Percentiles rank a stretch among this genome's conserved stretches.
Conservation (phyloP, 2,888 invertebrate species). For the Chrysina gloriosa region DNA sequence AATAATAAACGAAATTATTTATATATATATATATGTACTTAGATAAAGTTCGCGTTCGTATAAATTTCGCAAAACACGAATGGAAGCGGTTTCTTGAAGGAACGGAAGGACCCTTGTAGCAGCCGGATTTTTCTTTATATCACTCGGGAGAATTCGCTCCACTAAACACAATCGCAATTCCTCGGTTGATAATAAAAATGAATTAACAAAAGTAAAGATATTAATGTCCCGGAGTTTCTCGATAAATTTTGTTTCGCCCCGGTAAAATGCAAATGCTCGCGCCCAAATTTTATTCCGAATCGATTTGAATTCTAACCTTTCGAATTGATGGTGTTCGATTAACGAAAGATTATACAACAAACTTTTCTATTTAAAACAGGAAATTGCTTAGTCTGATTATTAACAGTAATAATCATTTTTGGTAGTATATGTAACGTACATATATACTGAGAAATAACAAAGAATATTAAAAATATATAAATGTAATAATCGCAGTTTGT, state of each 20-base stretch:
- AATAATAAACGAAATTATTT: too few relatives aligned
- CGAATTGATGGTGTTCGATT: neutral
- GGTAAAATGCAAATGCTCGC: conserved; percentile 22
- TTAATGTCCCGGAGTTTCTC: conserved; percentile 53
- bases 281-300: neutral
- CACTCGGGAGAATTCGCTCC: conserved; percentile 15
- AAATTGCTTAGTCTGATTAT: too few relatives aligned
- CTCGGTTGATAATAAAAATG: conserved; percentile 65
- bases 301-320: neutral
- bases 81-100: neutral
- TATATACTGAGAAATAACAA: too few relatives aligned
- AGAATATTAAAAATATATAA: too few relatives aligned
- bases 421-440: too few relatives aligned
- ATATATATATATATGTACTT: neutral
- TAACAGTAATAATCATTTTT: too few relatives aligned
- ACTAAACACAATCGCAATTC: conserved; percentile 60
- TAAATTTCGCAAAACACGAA: conserved; percentile 3
- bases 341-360: neutral
- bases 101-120: neutral
- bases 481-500: too few relatives aligned
- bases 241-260: conserved; percentile 16
- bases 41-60: neutral
- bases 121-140: conserved; percentile 15
- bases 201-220: conserved; percentile 63
- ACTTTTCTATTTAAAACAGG: too few relatives aligned